Percentiles rank a stretch among this genome's conserved stretches.
Evolutionary conservation across 2,113 vertebrate genomes (phyloP).

Genomic region (Seriola dumerili): DNA sequence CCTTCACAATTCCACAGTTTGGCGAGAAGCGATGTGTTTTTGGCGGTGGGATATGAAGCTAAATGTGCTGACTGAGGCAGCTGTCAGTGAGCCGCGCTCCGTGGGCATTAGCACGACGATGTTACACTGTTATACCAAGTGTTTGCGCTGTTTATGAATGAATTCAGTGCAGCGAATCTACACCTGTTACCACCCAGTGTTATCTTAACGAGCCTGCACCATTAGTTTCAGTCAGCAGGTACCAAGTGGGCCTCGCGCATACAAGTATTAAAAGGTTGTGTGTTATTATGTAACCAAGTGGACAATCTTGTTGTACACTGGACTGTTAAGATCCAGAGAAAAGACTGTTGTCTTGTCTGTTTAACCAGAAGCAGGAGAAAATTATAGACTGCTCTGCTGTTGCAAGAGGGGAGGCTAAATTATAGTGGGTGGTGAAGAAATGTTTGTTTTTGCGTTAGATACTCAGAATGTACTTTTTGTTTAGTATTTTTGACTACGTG

Average conservation of each 20-base stretch:
- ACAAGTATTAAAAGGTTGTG: slow-evolving; percentile 21
- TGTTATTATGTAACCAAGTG: slow-evolving; percentile 61
- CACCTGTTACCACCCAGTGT: neutral
- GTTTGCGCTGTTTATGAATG: slow-evolving; percentile 23
- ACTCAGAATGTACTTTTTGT: slow-evolving; percentile 24
- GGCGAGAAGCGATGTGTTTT: neutral
- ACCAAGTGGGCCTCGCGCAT: neutral
- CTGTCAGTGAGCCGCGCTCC: slow-evolving; percentile 46
- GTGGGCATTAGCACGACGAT: slow-evolving; percentile 23
- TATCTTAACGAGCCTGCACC: neutral
- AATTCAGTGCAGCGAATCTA: neutral
- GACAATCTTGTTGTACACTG: slow-evolving; percentile 22
- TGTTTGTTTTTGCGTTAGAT: slow-evolving; percentile 57
- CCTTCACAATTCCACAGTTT: neutral
- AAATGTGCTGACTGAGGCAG: slow-evolving; percentile 41
- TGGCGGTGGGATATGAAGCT: neutral
- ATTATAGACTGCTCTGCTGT: slow-evolving; percentile 52
- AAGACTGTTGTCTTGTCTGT: slow-evolving; percentile 21
- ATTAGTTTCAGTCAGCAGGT: neutral
- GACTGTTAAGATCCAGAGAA: neutral
- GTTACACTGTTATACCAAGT: neutral
- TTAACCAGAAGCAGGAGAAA: slow-evolving; percentile 38
- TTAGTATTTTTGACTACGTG: slow-evolving; percentile 53
- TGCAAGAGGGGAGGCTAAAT: slow-evolving; percentile 50
- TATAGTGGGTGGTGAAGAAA: slow-evolving; percentile 54